Conservation (phyloP, 2,888 invertebrate species). For the Hermodice carunculata region DNA sequence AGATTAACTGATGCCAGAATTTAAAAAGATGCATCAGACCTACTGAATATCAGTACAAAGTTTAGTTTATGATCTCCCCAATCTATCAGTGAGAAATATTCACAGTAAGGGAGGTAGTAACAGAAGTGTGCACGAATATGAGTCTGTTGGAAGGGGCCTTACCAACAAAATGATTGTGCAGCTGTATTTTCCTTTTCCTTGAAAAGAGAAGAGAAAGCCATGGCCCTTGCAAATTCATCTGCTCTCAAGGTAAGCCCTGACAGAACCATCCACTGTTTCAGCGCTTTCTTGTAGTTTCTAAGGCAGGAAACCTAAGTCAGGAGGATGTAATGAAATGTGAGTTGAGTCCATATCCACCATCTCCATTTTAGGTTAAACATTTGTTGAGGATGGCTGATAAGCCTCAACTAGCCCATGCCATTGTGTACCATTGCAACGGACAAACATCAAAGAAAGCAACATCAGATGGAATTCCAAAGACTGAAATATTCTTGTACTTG, state of each 20-base stretch:
- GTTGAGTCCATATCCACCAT: constrained; percentile 19
- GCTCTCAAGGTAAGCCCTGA: constrained; percentile 22
- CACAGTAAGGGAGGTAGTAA: no score
- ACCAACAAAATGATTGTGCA: no score
- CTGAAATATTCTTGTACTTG: constrained; percentile 32
- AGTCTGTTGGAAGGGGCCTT: no score
- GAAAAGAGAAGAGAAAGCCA: constrained; percentile 23
- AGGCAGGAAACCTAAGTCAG: constrained; percentile 9
- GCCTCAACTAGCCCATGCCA: constrained; percentile 11
- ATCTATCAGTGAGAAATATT: no score
- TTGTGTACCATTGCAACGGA: no score
- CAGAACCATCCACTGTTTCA: constrained; percentile 15
- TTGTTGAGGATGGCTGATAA: background rate
- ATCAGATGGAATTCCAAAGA: constrained; percentile 1
- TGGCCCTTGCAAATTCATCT: constrained; percentile 2
- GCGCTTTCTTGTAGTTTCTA: constrained; percentile 10
- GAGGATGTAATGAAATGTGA: constrained; percentile 19
- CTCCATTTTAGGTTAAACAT: constrained; percentile 13
- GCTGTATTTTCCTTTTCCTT: constrained; percentile 24
- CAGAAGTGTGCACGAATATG: no score
- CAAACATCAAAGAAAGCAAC: no score
- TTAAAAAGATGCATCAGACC: constrained; percentile 24
- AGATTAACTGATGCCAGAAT: constrained; percentile 27
- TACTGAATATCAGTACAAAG: constrained; percentile 19
- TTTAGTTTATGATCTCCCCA: constrained; percentile 15